A percentile compares a stretch with the other conserved stretches of the same genome.
phyloP scores from a whole-genome alignment of 2,797 vertebrate species.

The Schizopygopsis pylzovi region DNA sequence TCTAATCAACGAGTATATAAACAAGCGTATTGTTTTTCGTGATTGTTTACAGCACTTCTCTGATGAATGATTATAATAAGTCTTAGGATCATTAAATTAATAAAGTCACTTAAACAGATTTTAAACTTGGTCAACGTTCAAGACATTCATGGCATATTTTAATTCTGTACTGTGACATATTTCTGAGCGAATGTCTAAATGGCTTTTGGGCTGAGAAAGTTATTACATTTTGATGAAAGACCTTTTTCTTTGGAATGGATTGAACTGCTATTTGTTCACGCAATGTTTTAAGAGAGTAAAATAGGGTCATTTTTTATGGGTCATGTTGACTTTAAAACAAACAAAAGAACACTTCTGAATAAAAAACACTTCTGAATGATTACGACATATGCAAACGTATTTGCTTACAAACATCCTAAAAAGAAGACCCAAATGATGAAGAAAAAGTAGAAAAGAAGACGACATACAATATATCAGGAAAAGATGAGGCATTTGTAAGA shows the following conservation, averaged over 20 bases:
- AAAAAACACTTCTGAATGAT: background rate
- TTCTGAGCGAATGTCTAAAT: background rate
- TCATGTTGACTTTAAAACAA: background rate
- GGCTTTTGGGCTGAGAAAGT: background rate
- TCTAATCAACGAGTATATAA: conserved; percentile 5
- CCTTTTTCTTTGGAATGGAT: background rate
- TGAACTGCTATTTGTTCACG: background rate
- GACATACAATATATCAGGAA: background rate
- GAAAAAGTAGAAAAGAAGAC: background rate
- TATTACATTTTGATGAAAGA: background rate
- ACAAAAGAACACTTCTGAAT: background rate
- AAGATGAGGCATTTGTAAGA: background rate
- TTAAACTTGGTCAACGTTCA: background rate
- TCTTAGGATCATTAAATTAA: background rate
- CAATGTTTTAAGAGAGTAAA: background rate
- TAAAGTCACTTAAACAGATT: background rate
- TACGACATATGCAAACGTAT: background rate
- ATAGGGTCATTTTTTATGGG: background rate
- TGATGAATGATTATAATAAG: background rate
- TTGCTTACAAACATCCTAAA: background rate
- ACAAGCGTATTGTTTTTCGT: conserved; percentile 7
- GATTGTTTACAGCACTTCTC: background rate
- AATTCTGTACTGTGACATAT: background rate
- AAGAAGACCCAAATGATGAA: background rate
- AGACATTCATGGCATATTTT: background rate